These are phyloP conservation scores for Chiridota heheva DNA, from an alignment of 35 echinoderm and acorn worm genomes.

Conservation along the genomic window DNA sequence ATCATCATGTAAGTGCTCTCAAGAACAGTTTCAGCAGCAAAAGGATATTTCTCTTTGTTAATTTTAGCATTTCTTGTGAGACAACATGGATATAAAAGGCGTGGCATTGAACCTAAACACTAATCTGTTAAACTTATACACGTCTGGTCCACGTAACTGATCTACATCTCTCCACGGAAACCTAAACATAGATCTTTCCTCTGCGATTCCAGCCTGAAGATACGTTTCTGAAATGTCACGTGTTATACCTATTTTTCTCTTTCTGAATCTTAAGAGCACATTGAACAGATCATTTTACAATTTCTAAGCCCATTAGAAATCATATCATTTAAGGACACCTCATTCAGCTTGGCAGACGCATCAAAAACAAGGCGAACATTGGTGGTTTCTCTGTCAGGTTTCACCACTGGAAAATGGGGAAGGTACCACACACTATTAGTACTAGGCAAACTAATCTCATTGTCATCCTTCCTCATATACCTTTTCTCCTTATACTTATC, in stretches of 20 bases:
- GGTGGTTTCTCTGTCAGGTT: slow-evolving; percentile 11
- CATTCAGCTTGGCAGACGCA: slow-evolving; percentile 29
- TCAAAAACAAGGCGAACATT: slow-evolving; percentile 32
- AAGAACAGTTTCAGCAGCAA: slow-evolving; percentile 20
- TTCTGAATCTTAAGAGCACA: slow-evolving; percentile 14
- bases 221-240: slow-evolving; percentile 39
- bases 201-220: neutral
- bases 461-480: slow-evolving; percentile 25
- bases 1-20: slow-evolving; percentile 51
- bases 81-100: slow-evolving; percentile 40
- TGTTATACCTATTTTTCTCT: neutral
- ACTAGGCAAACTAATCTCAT: neutral
- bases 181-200: neutral
- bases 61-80: slow-evolving; percentile 21
- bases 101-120: slow-evolving; percentile 42
- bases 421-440: too few species aligned
- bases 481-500: slow-evolving; percentile 10
- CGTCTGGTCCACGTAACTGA: neutral
- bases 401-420: slow-evolving; percentile 28
- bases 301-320: slow-evolving; percentile 21
- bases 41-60: neutral
- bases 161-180: slow-evolving; percentile 32
- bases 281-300: slow-evolving; percentile 30
- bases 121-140: slow-evolving; percentile 33
- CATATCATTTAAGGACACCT: slow-evolving; percentile 10